Percentiles rank a stretch among this genome's conserved stretches.
These are phyloP conservation scores for Sialis lutaria DNA, from an alignment of 2,888 invertebrate species.

Conservation along the genomic window DNA sequence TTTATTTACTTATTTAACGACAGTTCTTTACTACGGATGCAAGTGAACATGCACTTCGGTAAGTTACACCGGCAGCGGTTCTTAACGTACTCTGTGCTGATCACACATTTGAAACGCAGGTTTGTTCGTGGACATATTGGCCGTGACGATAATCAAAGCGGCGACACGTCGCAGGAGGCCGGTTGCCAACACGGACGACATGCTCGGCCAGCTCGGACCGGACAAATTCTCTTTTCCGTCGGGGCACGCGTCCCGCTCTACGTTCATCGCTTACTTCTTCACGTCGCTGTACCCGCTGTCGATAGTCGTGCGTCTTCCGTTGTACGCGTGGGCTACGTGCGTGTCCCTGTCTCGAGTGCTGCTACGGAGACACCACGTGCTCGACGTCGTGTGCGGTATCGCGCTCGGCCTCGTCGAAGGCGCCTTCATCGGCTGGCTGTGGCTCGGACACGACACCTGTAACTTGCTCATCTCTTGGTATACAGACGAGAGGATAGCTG, in stretches of 20 bases:
- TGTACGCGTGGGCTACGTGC: constrained; percentile 56
- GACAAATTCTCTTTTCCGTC: constrained; percentile 91
- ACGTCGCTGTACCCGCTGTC: constrained; percentile 42
- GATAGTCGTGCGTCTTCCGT: constrained; percentile 37
- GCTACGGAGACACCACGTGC: constrained; percentile 68
- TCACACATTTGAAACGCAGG: constrained; percentile 28
- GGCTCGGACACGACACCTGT: constrained; percentile 48
- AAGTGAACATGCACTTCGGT: constrained; percentile 77
- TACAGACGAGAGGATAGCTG: constrained; percentile 49
- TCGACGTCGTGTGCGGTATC: constrained; percentile 67
- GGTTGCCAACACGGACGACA: constrained; percentile 39
- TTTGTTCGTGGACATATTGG: constrained; percentile 59
- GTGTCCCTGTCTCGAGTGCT: constrained; percentile 68
- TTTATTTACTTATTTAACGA: constrained; percentile 61
- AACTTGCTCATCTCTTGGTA: constrained; percentile 38
- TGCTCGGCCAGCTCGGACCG: constrained; percentile 50
- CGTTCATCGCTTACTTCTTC: constrained; percentile 59
- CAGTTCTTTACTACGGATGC: constrained; percentile 53
- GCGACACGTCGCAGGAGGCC: constrained; percentile 62
- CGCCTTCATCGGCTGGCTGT: constrained; percentile 42
- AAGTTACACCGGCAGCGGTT: constrained; percentile 15
- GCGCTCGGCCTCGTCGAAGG: constrained; percentile 56
- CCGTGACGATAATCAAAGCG: constrained; percentile 64
- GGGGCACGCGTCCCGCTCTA: constrained; percentile 78
- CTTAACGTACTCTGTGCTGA: constrained; percentile 20